Conservation (phyloP, 2,797 vertebrate species). For the Danionella dracula region DNA sequence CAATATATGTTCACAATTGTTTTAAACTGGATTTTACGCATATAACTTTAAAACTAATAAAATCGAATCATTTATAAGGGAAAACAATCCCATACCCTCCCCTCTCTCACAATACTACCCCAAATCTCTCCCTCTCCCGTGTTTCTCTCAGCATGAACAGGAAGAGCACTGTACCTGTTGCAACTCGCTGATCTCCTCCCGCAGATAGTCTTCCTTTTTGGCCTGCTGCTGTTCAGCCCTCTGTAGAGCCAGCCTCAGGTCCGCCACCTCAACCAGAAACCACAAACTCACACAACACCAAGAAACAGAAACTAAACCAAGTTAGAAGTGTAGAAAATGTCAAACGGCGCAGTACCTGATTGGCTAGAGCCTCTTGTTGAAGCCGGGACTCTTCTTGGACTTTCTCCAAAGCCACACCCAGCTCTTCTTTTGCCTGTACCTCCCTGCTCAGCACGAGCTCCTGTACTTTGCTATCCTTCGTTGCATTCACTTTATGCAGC, state of each 20-base stretch:
- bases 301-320: no score
- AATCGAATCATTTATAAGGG: no score
- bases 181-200: conserved; percentile 91
- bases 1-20: no score
- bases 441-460: conserved; percentile 83
- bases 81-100: no score
- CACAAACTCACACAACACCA: not conserved
- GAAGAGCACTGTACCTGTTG: conserved; percentile 75
- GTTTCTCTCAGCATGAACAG: no score
- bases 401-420: conserved; percentile 81
- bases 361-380: conserved; percentile 86
- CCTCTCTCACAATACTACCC: no score
- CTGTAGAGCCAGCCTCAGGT: conserved; percentile 86
- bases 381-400: conserved; percentile 83
- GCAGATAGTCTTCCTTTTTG: conserved; percentile 93
- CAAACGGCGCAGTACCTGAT: no score
- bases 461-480: conserved; percentile 87
- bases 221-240: conserved; percentile 90
- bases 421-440: conserved; percentile 84
- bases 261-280: conserved; percentile 74
- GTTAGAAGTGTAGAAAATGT: no score
- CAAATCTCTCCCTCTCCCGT: no score
- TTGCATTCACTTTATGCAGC: conserved; percentile 88
- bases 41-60: no score
- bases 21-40: no score